Evolutionary conservation across 2,888 invertebrate species (phyloP), one percentile per base, ranked within the genome.

Genomic region (Amorpha juglandis): DNA sequence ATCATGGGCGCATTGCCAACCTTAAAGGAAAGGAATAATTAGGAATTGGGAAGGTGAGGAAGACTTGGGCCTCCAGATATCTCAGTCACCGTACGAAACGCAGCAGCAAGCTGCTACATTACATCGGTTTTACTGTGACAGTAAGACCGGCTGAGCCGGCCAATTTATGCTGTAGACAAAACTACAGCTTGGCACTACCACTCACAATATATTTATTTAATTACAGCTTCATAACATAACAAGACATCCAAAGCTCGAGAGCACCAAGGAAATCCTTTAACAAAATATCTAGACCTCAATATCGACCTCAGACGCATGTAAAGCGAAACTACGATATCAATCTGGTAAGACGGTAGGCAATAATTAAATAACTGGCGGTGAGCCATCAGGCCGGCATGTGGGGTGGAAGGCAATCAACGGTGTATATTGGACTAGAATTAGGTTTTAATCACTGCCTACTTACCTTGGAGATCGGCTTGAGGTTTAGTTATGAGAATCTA

Each of bases 361-460:
- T 55, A 35, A 55, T 35, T 38, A 35, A 55, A 55, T 55, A 55
- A 38, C 16, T 55, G 35, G 55, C 35, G 55, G 55, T 55, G 16
- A 55, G 16, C 55, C 55, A 55, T 55, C 55, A 55, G 35, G 55
- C n/a, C n/a, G 55, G 35, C 11, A 55, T 55, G 55, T 55, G 35
- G 55, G 38, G 35, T 55, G 55, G 55, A 55, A 55, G 35, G 55
- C 55, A 55, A 55, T 55, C 55, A 55, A 55, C 55, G 55, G n/a
- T 55, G 35, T 16, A 55, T 55, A 55, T 38, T 38, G 55, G 35
- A 55, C n/a, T 9, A 35, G 55, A 55, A 55, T 55, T 55, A 55
- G 38, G 55, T 16, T 55, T 55, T 55, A 55, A 55, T 55, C 55
- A 55, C 55, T 35, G 55, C 55, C 38, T 55, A 35, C 8, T 35